These are phyloP conservation scores for Sympetrum striolatum DNA, from an alignment of 2,888 invertebrate species.

Conservation along the genomic window DNA sequence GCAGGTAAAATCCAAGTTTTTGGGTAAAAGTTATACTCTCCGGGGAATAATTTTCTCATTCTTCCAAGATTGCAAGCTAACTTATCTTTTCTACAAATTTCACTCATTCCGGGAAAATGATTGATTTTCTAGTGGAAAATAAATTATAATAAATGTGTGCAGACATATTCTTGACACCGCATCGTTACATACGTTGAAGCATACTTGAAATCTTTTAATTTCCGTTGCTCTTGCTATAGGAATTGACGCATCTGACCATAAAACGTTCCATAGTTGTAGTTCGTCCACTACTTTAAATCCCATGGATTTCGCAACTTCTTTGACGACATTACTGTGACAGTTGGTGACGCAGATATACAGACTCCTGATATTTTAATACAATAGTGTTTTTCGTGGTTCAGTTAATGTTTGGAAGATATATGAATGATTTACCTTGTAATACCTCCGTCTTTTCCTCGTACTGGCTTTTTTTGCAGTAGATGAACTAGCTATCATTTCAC, in stretches of 20 bases:
- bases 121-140: slow-evolving; percentile 76
- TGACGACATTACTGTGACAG: slow-evolving; percentile 77
- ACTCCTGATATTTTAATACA: neutral
- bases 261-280: slow-evolving; percentile 86
- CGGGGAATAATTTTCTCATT: slow-evolving; percentile 86
- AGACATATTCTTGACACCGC: neutral
- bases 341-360: slow-evolving; percentile 70
- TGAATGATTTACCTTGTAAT: too few relatives aligned
- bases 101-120: slow-evolving; percentile 91
- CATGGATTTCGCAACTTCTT: slow-evolving; percentile 72
- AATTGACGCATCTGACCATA: slow-evolving; percentile 89
- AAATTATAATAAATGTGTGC: neutral
- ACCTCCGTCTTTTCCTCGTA: too few relatives aligned
- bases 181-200: too few relatives aligned
- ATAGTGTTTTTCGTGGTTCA: neutral
- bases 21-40: slow-evolving; percentile 91
- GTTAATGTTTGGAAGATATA: too few relatives aligned
- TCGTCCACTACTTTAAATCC: slow-evolving; percentile 81
- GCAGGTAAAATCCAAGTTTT: slow-evolving; percentile 94
- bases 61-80: slow-evolving; percentile 87
- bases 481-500: too few relatives aligned
- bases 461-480: too few relatives aligned
- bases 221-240: slow-evolving; percentile 86
- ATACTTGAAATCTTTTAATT: slow-evolving; percentile 81
- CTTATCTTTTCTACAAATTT: slow-evolving; percentile 88